phyloP scores from a whole-genome alignment of 2,888 invertebrate species.

The Eulithis testata region DNA sequence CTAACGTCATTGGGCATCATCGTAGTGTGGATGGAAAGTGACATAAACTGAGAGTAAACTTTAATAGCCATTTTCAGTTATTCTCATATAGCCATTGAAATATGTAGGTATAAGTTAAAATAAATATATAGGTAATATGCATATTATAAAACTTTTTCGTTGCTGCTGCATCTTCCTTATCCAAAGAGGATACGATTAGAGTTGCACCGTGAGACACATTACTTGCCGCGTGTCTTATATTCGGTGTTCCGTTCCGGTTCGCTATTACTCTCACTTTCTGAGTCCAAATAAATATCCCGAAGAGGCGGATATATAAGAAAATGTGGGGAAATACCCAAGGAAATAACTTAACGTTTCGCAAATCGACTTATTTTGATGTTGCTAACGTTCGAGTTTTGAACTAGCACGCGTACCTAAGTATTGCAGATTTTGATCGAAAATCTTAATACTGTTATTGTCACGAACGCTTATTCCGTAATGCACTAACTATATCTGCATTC shows the following conservation, averaged over 20 bases:
- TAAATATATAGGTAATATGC: too few relatives aligned
- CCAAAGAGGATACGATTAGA: constrained; percentile 51
- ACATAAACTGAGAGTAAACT: too few relatives aligned
- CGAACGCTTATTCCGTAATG: too few relatives aligned
- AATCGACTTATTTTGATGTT: constrained; percentile 45
- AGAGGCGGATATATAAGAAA: constrained; percentile 65
- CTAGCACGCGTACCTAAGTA: not conserved
- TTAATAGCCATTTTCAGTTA: too few relatives aligned
- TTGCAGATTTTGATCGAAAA: not conserved
- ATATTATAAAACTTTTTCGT: too few relatives aligned
- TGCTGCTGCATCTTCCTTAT: too few relatives aligned
- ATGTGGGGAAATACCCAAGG: constrained; percentile 50
- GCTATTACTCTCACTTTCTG: constrained; percentile 62
- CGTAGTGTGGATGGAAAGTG: too few relatives aligned
- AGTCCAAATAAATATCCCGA: constrained; percentile 64
- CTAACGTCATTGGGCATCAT: too few relatives aligned
- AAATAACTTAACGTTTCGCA: constrained; percentile 49
- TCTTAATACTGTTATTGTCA: not conserved
- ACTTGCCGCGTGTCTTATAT: constrained; percentile 64
- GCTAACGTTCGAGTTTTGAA: constrained; percentile 25
- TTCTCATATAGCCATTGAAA: too few relatives aligned
- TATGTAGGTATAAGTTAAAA: too few relatives aligned
- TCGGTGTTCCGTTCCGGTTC: constrained; percentile 60
- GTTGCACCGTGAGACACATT: constrained; percentile 64
- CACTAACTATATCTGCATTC: too few relatives aligned